phyloP scores from a whole-genome alignment of 2,113 vertebrate species.

The Typhlomys cinereus region DNA sequence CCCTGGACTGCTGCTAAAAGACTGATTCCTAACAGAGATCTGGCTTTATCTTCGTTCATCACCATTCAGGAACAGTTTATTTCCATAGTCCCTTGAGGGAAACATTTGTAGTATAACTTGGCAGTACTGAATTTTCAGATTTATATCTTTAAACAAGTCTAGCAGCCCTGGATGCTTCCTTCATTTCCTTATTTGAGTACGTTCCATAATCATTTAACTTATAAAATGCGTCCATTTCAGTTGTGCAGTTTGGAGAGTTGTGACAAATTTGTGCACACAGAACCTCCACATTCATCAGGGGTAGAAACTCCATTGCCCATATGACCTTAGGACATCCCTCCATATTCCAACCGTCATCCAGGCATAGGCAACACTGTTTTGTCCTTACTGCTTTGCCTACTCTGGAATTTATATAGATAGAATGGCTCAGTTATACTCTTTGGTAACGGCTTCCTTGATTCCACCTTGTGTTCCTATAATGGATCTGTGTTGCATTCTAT shows the following conservation, averaged over 20 bases:
- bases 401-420: background rate
- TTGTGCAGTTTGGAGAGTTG: background rate
- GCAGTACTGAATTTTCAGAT: background rate
- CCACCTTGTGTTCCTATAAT: background rate
- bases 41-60: background rate
- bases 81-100: background rate
- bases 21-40: too few relatives aligned
- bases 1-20: background rate
- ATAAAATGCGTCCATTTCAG: background rate
- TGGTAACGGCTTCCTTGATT: background rate
- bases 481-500: accelerated
- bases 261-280: background rate
- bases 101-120: conserved; percentile 13
- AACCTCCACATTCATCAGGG: background rate
- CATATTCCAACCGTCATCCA: background rate
- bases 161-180: background rate
- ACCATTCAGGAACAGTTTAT: too few relatives aligned
- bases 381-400: background rate
- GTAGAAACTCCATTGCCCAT: background rate
- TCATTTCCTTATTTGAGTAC: background rate
- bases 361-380: background rate
- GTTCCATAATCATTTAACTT: background rate
- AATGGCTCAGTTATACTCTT: background rate
- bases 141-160: conserved; percentile 13
- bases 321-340: background rate